phyloP scores from a whole-genome alignment of 2,888 invertebrate genomes.

The Scaptomyza parva region DNA sequence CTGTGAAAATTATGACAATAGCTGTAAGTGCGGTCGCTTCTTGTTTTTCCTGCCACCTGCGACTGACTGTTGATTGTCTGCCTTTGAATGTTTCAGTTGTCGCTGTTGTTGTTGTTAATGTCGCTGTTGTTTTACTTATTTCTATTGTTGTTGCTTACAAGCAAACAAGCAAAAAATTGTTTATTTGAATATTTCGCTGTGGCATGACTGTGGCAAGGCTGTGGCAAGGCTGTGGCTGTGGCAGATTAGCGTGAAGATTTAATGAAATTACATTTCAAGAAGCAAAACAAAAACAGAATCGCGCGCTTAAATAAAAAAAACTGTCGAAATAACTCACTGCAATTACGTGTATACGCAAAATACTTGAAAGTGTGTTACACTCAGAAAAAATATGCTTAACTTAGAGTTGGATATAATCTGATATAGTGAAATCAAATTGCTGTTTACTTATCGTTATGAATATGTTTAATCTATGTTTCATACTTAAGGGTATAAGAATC shows the following conservation, averaged over 20 bases:
- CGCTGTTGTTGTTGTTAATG: constrained; percentile 9
- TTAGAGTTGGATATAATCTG: too few species aligned
- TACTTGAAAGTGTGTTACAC: constrained; percentile 35
- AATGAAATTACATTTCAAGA: constrained; percentile 64
- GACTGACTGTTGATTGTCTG: constrained; percentile 62
- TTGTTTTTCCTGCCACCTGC: constrained; percentile 49
- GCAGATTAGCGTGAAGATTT: constrained; percentile 75
- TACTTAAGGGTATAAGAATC: too few species aligned
- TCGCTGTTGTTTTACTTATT: constrained; percentile 4
- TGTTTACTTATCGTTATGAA: too few species aligned
- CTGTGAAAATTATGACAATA: constrained; percentile 52
- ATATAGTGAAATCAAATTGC: too few species aligned
- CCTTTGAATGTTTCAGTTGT: constrained; percentile 41
- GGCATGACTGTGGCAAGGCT: too few species aligned
- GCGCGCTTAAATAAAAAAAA: not conserved
- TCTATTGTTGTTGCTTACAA: constrained; percentile 28
- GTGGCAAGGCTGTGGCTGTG: constrained; percentile 61
- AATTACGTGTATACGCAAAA: constrained; percentile 27
- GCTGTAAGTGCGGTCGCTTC: constrained; percentile 32
- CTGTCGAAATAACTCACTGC: constrained; percentile 19
- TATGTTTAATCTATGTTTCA: too few species aligned
- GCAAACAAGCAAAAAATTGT: constrained; percentile 41
- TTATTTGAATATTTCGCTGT: constrained; percentile 68
- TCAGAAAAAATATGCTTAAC: too few species aligned
- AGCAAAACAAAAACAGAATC: constrained; percentile 7